A percentile compares a stretch with the other conserved stretches of the same genome.
Evolutionary conservation across 92 coral and sea anemone genomes (phyloP).

Genomic region (Epizoanthus stellaris): DNA sequence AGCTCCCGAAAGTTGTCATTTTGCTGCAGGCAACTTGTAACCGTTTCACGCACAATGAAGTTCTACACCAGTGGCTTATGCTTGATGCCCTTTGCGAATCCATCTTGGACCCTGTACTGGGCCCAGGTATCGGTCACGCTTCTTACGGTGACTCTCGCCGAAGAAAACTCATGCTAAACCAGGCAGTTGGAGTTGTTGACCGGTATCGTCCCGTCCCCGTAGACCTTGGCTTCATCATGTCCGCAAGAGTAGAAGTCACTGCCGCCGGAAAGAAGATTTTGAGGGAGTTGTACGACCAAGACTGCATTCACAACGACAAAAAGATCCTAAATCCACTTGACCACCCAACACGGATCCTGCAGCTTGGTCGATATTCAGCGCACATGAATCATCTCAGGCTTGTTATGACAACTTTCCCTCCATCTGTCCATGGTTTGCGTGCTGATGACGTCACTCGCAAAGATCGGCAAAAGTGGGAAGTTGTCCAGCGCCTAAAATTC

Average conservation of each 20-base stretch:
- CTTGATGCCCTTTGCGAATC: constrained; percentile 56
- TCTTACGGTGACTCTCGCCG: constrained; percentile 57
- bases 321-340: constrained; percentile 57
- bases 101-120: constrained; percentile 65
- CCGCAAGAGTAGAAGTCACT: constrained; percentile 46
- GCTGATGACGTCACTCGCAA: constrained; percentile 53
- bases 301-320: constrained; percentile 57
- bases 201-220: constrained; percentile 48
- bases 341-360: constrained; percentile 56
- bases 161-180: constrained; percentile 56
- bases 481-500: constrained; percentile 66
- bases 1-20: constrained; percentile 61
- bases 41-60: constrained; percentile 65
- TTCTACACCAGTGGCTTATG: constrained; percentile 63
- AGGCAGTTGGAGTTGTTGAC: constrained; percentile 7
- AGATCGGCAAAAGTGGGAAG: constrained; percentile 71
- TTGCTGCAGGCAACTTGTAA: constrained; percentile 66
- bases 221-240: constrained; percentile 51
- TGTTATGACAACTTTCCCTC: constrained; percentile 47
- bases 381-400: constrained; percentile 53
- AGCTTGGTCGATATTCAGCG: constrained; percentile 50
- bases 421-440: constrained; percentile 27
- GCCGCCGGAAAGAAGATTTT: constrained; percentile 47
- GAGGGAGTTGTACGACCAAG: constrained; percentile 54
- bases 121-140: constrained; percentile 67